Conservation (phyloP, 2,113 vertebrate genomes). For the Casuarius casuarius region DNA sequence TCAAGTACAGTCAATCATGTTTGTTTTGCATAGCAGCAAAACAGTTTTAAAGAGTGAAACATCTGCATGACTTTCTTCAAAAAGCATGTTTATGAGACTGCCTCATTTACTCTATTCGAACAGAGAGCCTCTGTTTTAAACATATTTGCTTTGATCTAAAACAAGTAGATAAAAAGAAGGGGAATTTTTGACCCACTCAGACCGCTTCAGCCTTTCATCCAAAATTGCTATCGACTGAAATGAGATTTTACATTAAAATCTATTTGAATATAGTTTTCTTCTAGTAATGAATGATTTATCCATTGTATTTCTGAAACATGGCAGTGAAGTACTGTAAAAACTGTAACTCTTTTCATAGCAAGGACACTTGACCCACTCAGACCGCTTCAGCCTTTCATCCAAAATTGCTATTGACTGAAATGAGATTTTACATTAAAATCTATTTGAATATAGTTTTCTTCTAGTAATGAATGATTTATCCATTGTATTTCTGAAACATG, state of each 20-base stretch:
- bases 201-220: background rate
- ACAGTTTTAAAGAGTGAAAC: background rate
- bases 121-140: background rate
- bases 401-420: background rate
- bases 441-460: background rate
- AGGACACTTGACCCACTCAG: background rate
- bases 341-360: no score
- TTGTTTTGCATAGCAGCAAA: background rate
- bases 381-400: background rate
- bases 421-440: background rate
- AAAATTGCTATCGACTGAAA: background rate
- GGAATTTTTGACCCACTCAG: background rate
- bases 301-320: background rate
- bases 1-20: background rate
- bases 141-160: slow-evolving; percentile 24
- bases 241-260: background rate
- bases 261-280: background rate
- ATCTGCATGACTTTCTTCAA: background rate
- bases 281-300: background rate
- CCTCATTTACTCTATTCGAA: background rate
- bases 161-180: background rate
- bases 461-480: background rate
- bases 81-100: background rate
- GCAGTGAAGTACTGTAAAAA: background rate
- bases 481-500: background rate